phyloP scores from a whole-genome alignment of 2,797 vertebrate genomes.

The Tenualosa thibaudeaui region DNA sequence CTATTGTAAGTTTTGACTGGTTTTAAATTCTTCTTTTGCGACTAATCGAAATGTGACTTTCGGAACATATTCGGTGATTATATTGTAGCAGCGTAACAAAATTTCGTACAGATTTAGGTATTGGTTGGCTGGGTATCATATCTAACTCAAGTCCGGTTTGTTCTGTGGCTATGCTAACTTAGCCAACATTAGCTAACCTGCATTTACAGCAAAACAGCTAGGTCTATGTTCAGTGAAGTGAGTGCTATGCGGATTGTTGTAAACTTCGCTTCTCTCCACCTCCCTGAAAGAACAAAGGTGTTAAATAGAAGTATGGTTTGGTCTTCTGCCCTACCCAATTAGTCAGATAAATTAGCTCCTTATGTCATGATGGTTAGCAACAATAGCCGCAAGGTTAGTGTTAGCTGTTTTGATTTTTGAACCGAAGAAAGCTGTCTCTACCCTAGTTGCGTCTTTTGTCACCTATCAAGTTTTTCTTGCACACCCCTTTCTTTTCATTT shows the following conservation, averaged over 20 bases:
- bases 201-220: neutral
- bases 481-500: neutral
- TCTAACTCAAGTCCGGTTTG: neutral
- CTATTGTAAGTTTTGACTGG: slow-evolving; percentile 7
- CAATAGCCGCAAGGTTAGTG: neutral
- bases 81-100: neutral
- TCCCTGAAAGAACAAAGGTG: neutral
- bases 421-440: neutral
- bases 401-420: slow-evolving; percentile 18
- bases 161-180: neutral
- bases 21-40: neutral
- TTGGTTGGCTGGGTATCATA: neutral
- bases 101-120: neutral
- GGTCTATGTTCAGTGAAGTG: neutral
- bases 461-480: neutral
- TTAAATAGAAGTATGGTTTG: neutral
- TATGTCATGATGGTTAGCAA: neutral
- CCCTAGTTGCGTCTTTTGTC: neutral
- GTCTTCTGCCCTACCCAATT: neutral
- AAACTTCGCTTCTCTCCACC: neutral
- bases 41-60: neutral
- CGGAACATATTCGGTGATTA: neutral
- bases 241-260: neutral
- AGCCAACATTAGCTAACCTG: neutral
- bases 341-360: neutral